Evolutionary conservation across 2,113 vertebrate genomes (phyloP).

Genomic region (Lampris megalopsis): DNA sequence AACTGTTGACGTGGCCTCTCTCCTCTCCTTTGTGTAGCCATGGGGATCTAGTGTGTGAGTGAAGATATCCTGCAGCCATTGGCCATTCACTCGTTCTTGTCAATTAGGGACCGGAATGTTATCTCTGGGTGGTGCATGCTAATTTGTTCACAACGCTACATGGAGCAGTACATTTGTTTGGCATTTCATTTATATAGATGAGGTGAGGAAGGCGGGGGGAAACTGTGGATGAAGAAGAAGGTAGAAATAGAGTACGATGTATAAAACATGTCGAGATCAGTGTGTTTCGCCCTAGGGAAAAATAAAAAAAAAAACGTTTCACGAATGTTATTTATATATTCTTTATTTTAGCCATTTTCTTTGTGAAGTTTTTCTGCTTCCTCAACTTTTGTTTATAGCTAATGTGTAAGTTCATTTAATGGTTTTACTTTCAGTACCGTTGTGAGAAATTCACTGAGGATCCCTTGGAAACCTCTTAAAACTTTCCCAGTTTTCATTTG

Average conservation of each 20-base stretch:
- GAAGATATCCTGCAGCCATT: conserved; percentile 75
- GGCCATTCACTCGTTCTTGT: conserved; percentile 76
- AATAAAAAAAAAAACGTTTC: no score
- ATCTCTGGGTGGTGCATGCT: conserved; percentile 58
- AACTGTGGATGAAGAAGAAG: conserved; percentile 2
- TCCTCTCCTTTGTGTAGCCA: conserved; percentile 52
- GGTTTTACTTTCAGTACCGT: background rate
- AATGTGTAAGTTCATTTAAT: conserved; percentile 16
- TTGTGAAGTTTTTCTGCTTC: no score
- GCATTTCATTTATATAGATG: conserved; percentile 1
- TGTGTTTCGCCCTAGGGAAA: background rate
- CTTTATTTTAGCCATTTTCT: no score
- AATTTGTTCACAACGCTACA: conserved; percentile 21
- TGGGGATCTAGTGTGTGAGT: conserved; percentile 72
- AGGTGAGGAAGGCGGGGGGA: background rate
- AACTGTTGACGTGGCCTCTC: conserved; percentile 49
- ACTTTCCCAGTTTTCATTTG: conserved; percentile 58
- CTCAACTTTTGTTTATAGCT: no score
- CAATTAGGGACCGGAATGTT: conserved; percentile 74
- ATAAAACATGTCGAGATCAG: background rate
- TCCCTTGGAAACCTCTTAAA: conserved; percentile 49
- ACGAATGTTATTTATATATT: no score
- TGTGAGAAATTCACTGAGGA: conserved; percentile 35
- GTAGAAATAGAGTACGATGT: no score
- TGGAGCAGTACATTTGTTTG: conserved; percentile 18